These are phyloP conservation scores for Spilosoma lubricipeda DNA, from an alignment of 2,888 invertebrate species.

Conservation along the genomic window DNA sequence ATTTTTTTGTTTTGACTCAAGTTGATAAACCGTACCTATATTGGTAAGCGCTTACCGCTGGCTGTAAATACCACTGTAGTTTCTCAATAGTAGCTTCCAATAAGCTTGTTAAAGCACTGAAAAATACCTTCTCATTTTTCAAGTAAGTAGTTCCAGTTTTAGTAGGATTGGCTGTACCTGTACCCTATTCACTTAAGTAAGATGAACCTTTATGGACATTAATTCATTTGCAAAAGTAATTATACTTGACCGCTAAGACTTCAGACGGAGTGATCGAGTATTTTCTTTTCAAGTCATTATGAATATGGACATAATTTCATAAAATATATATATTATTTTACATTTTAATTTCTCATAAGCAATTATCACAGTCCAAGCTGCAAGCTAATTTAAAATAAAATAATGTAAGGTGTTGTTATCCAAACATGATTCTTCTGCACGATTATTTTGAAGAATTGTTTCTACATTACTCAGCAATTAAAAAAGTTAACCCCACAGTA, in stretches of 20 bases:
- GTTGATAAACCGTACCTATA: background rate
- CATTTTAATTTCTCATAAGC: background rate
- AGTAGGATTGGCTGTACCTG: background rate
- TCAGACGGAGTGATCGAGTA: background rate
- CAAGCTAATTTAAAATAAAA: background rate
- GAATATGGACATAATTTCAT: background rate
- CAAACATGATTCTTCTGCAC: background rate
- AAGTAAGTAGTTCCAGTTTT: background rate
- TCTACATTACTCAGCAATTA: conserved; percentile 33
- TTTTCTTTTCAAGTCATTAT: background rate
- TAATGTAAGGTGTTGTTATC: background rate
- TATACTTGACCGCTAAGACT: background rate
- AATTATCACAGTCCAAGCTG: background rate
- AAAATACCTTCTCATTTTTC: background rate
- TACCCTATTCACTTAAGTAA: background rate
- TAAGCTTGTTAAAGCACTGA: background rate
- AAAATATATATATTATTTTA: background rate
- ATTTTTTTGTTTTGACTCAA: background rate
- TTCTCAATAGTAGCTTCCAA: background rate
- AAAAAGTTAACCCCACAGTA: conserved; percentile 67
- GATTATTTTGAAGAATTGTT: background rate
- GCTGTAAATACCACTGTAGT: background rate
- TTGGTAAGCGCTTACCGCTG: background rate
- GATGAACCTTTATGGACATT: background rate
- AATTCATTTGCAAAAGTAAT: background rate